phyloP scores from a whole-genome alignment of 2,888 invertebrate genomes.

The Drosophila demipolita region DNA sequence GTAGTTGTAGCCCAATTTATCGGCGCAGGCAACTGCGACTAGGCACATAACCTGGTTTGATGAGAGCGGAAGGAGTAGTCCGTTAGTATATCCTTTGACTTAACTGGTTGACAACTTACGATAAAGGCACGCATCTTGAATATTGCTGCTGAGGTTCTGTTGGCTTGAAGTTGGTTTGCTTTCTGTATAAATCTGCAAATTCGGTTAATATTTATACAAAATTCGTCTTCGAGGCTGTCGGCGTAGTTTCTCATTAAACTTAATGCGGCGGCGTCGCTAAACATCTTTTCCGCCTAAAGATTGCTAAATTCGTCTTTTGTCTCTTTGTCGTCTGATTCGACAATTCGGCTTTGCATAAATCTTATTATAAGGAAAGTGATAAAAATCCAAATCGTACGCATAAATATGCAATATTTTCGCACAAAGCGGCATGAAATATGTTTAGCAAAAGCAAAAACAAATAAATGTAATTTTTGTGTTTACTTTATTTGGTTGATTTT shows the following conservation, averaged over 20 bases:
- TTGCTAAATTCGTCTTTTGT: constrained; percentile 65
- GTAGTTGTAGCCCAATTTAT: constrained; percentile 81
- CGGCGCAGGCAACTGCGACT: constrained; percentile 76
- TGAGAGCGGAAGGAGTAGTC: constrained; percentile 12
- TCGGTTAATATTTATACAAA: constrained; percentile 73
- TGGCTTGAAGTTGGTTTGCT: constrained; percentile 63
- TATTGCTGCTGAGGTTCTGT: constrained; percentile 62
- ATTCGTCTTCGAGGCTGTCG: constrained; percentile 70
- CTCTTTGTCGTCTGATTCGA: constrained; percentile 36
- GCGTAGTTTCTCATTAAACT: constrained; percentile 62
- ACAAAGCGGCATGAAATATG: constrained; percentile 46
- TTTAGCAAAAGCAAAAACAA: constrained; percentile 39
- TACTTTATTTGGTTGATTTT: constrained; percentile 55
- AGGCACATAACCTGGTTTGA: constrained; percentile 72
- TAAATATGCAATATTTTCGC: constrained; percentile 70
- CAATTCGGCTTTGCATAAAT: constrained; percentile 74
- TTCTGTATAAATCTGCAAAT: constrained; percentile 56
- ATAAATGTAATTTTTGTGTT: constrained; percentile 38
- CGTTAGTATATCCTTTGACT: constrained; percentile 40
- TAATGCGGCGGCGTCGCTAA: constrained; percentile 65
- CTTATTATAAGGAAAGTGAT: constrained; percentile 75
- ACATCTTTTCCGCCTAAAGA: constrained; percentile 75
- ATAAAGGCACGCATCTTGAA: constrained; percentile 72
- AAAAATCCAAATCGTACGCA: constrained; percentile 64
- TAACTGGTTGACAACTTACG: constrained; percentile 51